Evolutionary conservation across 2,797 vertebrate species (phyloP).

Genomic region (Tapera naevia): DNA sequence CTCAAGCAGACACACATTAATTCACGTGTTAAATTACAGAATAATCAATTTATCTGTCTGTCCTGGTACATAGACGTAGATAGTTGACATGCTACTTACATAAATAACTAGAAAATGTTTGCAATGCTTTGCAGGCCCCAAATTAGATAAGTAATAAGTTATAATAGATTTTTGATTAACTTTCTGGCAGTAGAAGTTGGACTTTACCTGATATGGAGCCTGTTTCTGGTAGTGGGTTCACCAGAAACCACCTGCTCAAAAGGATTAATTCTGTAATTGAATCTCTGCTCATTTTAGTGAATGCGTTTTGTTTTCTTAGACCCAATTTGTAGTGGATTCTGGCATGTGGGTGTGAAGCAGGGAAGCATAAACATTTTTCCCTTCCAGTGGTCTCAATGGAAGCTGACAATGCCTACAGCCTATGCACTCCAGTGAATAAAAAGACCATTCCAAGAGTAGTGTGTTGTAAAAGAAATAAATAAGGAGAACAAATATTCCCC

Average conservation of each 20-base stretch:
- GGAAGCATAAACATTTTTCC: background rate
- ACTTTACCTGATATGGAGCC: conserved; percentile 49
- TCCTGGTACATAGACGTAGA: conserved; percentile 13
- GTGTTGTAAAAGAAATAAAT: background rate
- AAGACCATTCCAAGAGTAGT: background rate
- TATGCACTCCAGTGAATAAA: background rate
- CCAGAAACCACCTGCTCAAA: conserved; percentile 55
- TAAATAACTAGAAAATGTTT: conserved; percentile 42
- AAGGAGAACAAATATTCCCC: background rate
- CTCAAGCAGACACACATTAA: background rate
- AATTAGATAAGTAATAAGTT: conserved; percentile 59
- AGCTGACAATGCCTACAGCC: background rate
- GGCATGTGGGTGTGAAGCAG: background rate
- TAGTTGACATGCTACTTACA: conserved; percentile 6
- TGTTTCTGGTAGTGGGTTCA: conserved; percentile 34
- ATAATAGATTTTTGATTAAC: conserved; percentile 69
- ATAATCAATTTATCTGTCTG: conserved; percentile 53
- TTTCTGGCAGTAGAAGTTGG: conserved; percentile 51
- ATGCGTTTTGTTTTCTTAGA: conserved; percentile 29
- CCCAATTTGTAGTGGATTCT: background rate
- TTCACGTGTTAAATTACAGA: conserved; percentile 20
- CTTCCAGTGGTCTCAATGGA: background rate
- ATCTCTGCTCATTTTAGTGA: conserved; percentile 38
- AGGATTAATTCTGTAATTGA: conserved; percentile 56
- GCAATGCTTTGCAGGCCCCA: conserved; percentile 38